phyloP scores from a whole-genome alignment of 64 coral and sea anemone genomes.

The Montipora capricornis region DNA sequence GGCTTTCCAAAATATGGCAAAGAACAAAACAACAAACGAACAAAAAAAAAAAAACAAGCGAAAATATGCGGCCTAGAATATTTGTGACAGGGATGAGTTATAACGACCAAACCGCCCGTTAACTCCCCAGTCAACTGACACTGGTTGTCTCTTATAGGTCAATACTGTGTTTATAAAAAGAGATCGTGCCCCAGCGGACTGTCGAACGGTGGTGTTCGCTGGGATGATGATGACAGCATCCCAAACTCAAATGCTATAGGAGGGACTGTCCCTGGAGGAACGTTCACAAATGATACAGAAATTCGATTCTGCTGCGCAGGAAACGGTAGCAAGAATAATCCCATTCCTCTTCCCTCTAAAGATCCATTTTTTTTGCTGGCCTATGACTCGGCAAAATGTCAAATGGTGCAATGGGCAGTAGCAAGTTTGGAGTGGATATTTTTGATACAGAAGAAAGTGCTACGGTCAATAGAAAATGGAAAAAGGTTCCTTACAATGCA shows the following conservation, averaged over 20 bases:
- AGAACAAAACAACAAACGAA: too few species aligned
- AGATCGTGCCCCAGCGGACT: background rate
- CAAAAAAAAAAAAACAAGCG: too few species aligned
- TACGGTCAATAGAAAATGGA: background rate
- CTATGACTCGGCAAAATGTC: conserved; percentile 48
- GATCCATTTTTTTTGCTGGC: conserved; percentile 51
- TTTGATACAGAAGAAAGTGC: conserved; percentile 10
- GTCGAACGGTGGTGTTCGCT: background rate
- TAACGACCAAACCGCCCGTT: too few species aligned
- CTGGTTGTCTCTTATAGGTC: background rate
- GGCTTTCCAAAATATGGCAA: too few species aligned
- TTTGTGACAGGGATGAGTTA: too few species aligned
- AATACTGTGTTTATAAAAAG: conserved; percentile 43
- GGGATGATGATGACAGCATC: conserved; percentile 32
- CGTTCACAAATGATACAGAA: background rate
- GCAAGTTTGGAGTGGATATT: conserved; percentile 57
- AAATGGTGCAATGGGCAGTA: conserved; percentile 61
- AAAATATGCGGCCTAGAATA: too few species aligned
- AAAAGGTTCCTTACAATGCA: conserved; percentile 6
- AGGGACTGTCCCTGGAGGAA: background rate
- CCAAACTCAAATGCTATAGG: background rate
- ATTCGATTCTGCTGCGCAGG: conserved; percentile 38
- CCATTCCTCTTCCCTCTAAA: conserved; percentile 13
- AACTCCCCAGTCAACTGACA: too few species aligned
- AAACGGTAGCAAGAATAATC: conserved; percentile 10